A percentile compares a stretch with the other conserved stretches of the same genome.
These are phyloP conservation scores for Hirtodrosophila duncani DNA, from an alignment of 2,888 invertebrate species.

Conservation along the genomic window DNA sequence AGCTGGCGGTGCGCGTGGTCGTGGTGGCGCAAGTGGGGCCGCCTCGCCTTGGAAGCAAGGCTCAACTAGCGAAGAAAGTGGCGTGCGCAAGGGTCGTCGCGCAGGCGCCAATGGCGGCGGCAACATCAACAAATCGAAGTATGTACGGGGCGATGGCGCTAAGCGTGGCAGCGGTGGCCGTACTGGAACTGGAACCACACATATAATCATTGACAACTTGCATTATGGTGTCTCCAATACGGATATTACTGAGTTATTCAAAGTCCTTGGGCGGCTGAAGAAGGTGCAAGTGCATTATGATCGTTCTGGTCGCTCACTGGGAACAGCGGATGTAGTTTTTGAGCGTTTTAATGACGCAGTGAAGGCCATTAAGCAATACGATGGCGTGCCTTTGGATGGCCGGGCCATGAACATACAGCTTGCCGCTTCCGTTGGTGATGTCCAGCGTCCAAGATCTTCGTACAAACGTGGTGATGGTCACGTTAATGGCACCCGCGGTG, in stretches of 20 bases:
- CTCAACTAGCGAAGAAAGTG: slow-evolving; percentile 72
- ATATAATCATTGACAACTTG: slow-evolving; percentile 95
- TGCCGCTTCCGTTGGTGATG: slow-evolving; percentile 89
- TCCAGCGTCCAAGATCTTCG: slow-evolving; percentile 49
- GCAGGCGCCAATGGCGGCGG: slow-evolving; percentile 79
- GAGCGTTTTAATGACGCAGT: slow-evolving; percentile 95
- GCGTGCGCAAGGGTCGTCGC: slow-evolving; percentile 84
- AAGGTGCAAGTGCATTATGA: slow-evolving; percentile 98
- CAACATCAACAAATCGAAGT: slow-evolving; percentile 80
- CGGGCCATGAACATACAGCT: slow-evolving; percentile 96
- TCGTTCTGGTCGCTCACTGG: slow-evolving; percentile 95
- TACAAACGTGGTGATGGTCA: slow-evolving; percentile 70
- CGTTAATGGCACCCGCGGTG: slow-evolving; percentile 48
- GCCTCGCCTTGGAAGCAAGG: slow-evolving; percentile 71
- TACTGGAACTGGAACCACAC: slow-evolving; percentile 82
- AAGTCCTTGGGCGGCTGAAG: slow-evolving; percentile 96
- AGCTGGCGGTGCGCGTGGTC: slow-evolving; percentile 77
- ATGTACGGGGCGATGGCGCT: slow-evolving; percentile 82
- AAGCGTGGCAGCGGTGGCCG: slow-evolving; percentile 75
- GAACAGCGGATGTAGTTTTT: slow-evolving; percentile 98
- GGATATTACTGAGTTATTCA: slow-evolving; percentile 97
- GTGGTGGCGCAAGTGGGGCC: slow-evolving; percentile 77
- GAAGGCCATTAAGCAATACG: slow-evolving; percentile 97
- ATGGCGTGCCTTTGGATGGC: slow-evolving; percentile 97
- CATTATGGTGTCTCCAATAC: slow-evolving; percentile 98